Evolutionary conservation across 1,140 invertebrate genomes (phyloP).

Genomic region (Macrostomum lignano): DNA sequence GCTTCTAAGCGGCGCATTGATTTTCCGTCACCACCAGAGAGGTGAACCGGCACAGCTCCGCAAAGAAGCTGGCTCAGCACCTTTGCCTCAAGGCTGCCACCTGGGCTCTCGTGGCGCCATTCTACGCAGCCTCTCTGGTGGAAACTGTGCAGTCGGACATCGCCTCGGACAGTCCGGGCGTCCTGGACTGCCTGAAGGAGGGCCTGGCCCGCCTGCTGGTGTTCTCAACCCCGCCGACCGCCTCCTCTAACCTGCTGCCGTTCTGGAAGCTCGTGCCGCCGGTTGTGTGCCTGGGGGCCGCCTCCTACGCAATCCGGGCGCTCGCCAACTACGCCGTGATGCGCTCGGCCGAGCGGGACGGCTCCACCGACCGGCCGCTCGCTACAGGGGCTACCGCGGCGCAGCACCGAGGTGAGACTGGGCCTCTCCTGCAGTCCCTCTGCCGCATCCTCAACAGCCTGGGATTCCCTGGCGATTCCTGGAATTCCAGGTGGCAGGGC

Average conservation of each 20-base stretch:
- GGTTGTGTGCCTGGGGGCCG: constrained; percentile 1
- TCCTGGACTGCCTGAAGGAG: constrained; percentile 64
- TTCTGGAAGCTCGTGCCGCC: constrained; percentile 1
- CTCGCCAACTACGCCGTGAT: too few relatives aligned
- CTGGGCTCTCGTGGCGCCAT: constrained; percentile 56
- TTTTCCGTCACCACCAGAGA: neutral
- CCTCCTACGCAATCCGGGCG: constrained; percentile 1
- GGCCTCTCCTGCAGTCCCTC: too few relatives aligned
- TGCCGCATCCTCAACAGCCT: too few relatives aligned
- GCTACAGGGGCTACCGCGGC: too few relatives aligned
- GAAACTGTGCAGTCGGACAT: constrained; percentile 74
- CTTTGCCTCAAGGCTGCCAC: constrained; percentile 34
- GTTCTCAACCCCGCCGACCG: neutral
- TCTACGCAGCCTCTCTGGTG: constrained; percentile 63
- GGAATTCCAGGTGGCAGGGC: too few relatives aligned
- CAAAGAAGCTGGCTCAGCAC: constrained; percentile 10
- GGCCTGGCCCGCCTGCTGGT: constrained; percentile 48
- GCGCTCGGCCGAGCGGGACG: too few relatives aligned
- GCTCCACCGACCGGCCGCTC: too few relatives aligned
- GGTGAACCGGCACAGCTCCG: neutral
- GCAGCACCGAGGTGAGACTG: too few relatives aligned
- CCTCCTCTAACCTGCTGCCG: constrained; percentile 2
- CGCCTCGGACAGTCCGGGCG: constrained; percentile 62
- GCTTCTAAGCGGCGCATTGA: too few relatives aligned
- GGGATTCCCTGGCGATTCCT: too few relatives aligned